phyloP scores from a whole-genome alignment of 2,113 vertebrate genomes.

The Thunnus thynnus region DNA sequence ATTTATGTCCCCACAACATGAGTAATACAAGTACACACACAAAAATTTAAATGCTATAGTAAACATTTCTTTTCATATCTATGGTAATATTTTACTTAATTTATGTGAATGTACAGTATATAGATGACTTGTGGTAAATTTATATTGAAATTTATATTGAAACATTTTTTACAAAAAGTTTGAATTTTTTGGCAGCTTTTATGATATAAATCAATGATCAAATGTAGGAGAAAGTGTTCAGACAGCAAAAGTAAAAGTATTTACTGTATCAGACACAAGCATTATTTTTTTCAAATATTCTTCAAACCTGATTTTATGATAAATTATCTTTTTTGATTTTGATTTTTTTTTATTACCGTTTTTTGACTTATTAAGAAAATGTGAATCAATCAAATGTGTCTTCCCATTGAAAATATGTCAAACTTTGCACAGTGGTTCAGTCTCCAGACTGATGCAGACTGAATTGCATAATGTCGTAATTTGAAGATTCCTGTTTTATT shows the following conservation, averaged over 20 bases:
- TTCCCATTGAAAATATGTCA: no score
- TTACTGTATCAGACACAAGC: neutral
- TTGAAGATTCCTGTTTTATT: no score
- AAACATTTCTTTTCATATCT: neutral
- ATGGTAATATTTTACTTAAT: neutral
- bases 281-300: neutral
- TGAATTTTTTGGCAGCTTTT: neutral
- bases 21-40: no score
- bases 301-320: no score
- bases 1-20: no score
- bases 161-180: no score
- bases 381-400: neutral
- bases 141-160: neutral
- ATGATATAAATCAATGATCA: neutral
- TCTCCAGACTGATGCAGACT: neutral
- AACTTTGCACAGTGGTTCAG: no score
- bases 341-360: no score
- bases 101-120: neutral
- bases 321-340: no score
- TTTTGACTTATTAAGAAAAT: no score
- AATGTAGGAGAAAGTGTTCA: neutral
- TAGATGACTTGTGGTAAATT: neutral
- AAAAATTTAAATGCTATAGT: no score
- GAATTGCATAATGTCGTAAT: no score
- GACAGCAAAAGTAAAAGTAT: neutral